These are phyloP conservation scores for Morus bassanus DNA, from an alignment of 2,797 vertebrate species.

Conservation along the genomic window DNA sequence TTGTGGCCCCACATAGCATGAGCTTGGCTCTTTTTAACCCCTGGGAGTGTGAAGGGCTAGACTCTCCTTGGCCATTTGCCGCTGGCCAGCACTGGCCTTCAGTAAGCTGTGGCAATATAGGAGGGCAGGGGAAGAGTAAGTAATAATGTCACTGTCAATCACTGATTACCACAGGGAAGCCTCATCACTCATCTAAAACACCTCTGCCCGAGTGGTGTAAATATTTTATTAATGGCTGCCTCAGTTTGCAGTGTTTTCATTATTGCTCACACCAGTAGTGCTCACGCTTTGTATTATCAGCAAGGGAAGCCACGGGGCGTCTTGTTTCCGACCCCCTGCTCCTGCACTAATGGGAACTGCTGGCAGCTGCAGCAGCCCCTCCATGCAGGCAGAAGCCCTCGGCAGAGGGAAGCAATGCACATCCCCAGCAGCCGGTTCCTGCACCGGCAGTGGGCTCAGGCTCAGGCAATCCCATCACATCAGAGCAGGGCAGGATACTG, in stretches of 20 bases:
- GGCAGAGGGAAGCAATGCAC: accelerated
- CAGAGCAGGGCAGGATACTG: background rate
- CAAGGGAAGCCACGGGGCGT: background rate
- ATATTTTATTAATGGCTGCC: background rate
- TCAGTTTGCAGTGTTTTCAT: background rate
- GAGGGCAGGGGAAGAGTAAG: background rate
- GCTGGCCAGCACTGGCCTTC: background rate
- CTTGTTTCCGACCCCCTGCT: accelerated
- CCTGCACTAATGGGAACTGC: background rate
- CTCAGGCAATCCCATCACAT: accelerated
- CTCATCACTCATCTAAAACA: accelerated
- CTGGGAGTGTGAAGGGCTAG: background rate
- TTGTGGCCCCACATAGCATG: accelerated
- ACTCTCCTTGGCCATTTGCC: background rate
- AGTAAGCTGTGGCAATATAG: accelerated
- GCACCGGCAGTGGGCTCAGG: accelerated
- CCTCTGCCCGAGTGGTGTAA: accelerated
- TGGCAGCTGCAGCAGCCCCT: background rate
- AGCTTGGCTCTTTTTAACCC: background rate
- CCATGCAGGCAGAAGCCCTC: accelerated
- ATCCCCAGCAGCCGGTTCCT: accelerated
- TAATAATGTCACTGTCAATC: background rate
- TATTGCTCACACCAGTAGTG: background rate
- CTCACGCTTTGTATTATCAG: background rate
- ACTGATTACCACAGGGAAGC: background rate